These are phyloP conservation scores for Sebastes oblongus DNA, from an alignment of 2,797 vertebrate species.

Conservation along the genomic window DNA sequence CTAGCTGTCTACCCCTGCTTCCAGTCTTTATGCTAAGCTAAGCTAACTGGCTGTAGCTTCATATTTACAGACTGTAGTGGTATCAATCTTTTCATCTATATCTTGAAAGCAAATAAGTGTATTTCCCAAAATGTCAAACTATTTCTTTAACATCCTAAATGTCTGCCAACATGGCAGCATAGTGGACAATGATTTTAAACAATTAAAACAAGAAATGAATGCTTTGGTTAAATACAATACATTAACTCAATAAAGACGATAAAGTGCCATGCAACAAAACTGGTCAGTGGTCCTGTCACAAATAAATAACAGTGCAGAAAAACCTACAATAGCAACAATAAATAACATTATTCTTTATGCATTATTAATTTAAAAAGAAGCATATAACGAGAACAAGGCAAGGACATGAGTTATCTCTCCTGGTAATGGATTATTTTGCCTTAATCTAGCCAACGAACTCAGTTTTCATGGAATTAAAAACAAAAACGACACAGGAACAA, in stretches of 20 bases:
- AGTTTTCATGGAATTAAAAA: conserved; percentile 34
- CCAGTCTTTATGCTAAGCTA: not conserved
- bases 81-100: not conserved
- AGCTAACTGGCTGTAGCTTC: not conserved
- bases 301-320: conserved; percentile 59
- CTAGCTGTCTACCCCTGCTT: not conserved
- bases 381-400: conserved; percentile 38
- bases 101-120: not conserved
- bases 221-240: conserved; percentile 75
- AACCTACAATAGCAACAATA: conserved; percentile 47
- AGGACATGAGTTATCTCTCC: conserved; percentile 47
- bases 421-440: conserved; percentile 38
- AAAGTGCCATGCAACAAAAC: conserved; percentile 80
- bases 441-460: conserved; percentile 34
- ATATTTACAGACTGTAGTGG: not conserved
- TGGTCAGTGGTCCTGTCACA: conserved; percentile 53
- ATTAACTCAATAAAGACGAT: conserved; percentile 61
- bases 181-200: conserved; percentile 7
- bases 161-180: conserved; percentile 21
- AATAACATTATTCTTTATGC: conserved; percentile 17
- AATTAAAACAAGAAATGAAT: conserved; percentile 30
- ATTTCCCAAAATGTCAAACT: conserved; percentile 6
- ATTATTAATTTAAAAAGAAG: conserved; percentile 6
- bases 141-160: conserved; percentile 10
- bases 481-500: conserved; percentile 38